Conservation (phyloP, 2,888 invertebrate genomes). For the Vesta saturnalis region DNA sequence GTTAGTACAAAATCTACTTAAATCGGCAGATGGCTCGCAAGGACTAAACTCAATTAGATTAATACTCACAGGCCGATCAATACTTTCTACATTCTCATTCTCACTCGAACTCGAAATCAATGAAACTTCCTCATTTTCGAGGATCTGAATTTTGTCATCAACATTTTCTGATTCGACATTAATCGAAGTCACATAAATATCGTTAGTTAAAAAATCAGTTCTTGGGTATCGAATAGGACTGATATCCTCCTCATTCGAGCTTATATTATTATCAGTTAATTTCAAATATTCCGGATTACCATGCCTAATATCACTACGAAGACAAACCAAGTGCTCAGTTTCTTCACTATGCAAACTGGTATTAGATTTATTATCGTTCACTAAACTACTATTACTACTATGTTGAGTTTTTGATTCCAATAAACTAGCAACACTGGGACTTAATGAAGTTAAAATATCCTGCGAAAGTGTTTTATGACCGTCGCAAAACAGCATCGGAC, state of each 20-base stretch:
- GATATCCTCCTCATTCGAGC: constrained; percentile 31
- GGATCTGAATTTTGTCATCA: too few relatives aligned
- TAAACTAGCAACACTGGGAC: constrained; percentile 52
- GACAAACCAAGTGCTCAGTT: constrained; percentile 22
- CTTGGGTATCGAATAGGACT: constrained; percentile 16
- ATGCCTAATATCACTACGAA: constrained; percentile 20
- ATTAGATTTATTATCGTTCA: constrained; percentile 33
- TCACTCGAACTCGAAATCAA: neutral
- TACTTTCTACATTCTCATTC: constrained; percentile 23
- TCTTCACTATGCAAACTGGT: constrained; percentile 23
- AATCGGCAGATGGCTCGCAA: constrained; percentile 21
- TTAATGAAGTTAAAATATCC: constrained; percentile 42
- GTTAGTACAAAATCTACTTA: constrained; percentile 42
- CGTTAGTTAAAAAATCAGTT: constrained; percentile 7
- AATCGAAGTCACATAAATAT: neutral
- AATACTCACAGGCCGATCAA: constrained; percentile 45
- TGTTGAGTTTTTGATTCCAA: constrained; percentile 46
- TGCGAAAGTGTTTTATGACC: constrained; percentile 35
- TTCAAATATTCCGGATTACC: constrained; percentile 36
- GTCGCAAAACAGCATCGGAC: constrained; percentile 51
- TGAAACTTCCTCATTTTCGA: too few relatives aligned
- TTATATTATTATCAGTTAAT: constrained; percentile 34
- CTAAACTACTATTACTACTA: constrained; percentile 42
- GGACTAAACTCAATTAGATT: constrained; percentile 58
- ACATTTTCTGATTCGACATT: neutral